Evolutionary conservation across 2,113 vertebrate species (phyloP).

Genomic region (Seriola dumerili): DNA sequence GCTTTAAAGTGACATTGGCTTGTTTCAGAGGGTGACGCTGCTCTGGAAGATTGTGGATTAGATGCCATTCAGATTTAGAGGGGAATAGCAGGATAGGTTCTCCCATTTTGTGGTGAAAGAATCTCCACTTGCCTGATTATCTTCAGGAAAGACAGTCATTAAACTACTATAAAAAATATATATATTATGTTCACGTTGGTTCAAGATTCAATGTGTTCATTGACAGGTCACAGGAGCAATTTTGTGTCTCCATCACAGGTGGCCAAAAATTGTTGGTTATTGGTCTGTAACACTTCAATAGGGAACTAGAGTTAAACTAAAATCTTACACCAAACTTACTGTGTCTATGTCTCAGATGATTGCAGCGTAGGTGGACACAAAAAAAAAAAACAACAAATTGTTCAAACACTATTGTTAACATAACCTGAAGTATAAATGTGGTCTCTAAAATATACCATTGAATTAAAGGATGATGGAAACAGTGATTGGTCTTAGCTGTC

Average conservation of each 20-base stretch:
- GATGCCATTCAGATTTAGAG: conserved; percentile 19
- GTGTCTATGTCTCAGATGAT: not conserved
- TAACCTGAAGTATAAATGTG: not conserved
- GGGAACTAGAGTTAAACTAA: not conserved
- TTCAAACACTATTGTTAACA: not conserved
- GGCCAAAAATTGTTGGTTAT: not conserved
- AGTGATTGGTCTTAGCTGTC: not conserved
- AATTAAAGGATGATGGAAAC: conserved; percentile 3
- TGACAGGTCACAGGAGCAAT: no score
- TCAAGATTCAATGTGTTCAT: not conserved
- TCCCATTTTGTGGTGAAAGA: conserved; percentile 1
- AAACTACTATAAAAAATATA: not conserved
- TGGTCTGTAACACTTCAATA: not conserved
- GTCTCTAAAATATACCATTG: not conserved
- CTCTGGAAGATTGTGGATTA: conserved; percentile 20
- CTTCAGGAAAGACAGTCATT: conserved; percentile 12
- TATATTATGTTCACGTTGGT: not conserved
- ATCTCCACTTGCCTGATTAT: not conserved
- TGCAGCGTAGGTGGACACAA: not conserved
- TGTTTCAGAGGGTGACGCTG: conserved; percentile 23
- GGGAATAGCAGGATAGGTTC: not conserved
- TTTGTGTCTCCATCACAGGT: not conserved
- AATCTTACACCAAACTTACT: not conserved
- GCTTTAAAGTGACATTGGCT: conserved; percentile 48
- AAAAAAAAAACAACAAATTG: not conserved